Base-by-base conservation (phyloP, 2,113 vertebrate genomes). In the Labrus mixtus region DNA sequence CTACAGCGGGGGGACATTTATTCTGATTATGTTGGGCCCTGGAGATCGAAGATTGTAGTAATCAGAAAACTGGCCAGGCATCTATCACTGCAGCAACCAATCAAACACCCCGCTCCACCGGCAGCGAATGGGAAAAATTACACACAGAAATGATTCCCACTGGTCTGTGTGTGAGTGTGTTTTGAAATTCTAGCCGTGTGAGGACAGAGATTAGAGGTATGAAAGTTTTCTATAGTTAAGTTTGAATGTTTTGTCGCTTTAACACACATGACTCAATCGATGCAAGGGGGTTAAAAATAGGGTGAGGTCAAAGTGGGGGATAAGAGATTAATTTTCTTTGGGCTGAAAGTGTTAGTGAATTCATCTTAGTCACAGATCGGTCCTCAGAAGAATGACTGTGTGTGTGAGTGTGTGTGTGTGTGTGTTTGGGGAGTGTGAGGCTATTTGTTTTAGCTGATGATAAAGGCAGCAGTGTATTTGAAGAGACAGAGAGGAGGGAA, bases 61-160 rank as follows among this genome's bases (percentile, higher is more conserved):
- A 94, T 94, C 94, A 95, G 88, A 94, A 95, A 94, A 93, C 91
- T 91, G 93, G 89, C 93, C 87, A 68, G 84, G 89, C 92, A 94
- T 95, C 92, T 93, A 94, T 95, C 94, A 95, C 87, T 65, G 83
- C 91, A 87, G 85, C 86, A 93, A 93, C 93, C 93, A 93, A 95
- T 94, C 93, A 93, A 93, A 93, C 79, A 37, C 83, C 74, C 87
- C 46, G 78, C 84, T 92, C 82, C 82, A 84, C 37, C 57, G 22
- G 79, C 75, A 78, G 75, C 56, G 60, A 91, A 87, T 87, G 89
- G 81, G 86, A 88, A 87, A 92, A 93, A 93, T 90, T 90, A 91
- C 90, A 88, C 88, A 91, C 87, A 93, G 87, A 93, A 94, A 94
- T 91, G 89, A 91, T 92, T 91, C 89, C 90, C 84, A 80, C 63